Conservation (phyloP, 2,797 vertebrate genomes). For the Anomalospiza imberbis region DNA sequence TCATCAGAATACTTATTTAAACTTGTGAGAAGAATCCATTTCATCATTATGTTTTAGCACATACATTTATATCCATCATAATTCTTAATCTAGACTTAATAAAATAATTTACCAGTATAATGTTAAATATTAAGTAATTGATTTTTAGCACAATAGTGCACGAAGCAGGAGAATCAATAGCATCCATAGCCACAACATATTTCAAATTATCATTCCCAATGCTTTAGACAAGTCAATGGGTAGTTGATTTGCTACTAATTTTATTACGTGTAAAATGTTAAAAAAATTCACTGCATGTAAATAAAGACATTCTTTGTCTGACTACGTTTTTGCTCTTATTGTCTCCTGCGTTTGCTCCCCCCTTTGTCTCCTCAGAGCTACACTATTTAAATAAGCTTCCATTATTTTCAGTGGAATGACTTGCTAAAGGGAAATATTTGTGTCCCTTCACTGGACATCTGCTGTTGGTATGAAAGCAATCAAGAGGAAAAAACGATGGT, state of each 20-base stretch:
- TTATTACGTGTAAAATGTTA: slow-evolving; percentile 44
- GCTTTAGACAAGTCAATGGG: slow-evolving; percentile 49
- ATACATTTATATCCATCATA: slow-evolving; percentile 49
- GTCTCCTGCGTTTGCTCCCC: neutral
- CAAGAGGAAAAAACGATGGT: slow-evolving; percentile 60
- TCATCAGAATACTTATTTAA: slow-evolving; percentile 45
- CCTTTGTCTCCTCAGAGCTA: slow-evolving; percentile 33
- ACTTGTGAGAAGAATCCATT: slow-evolving; percentile 49
- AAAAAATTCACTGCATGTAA: slow-evolving; percentile 33
- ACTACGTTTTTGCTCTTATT: slow-evolving; percentile 58
- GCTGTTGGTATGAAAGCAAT: slow-evolving; percentile 65
- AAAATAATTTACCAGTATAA: slow-evolving; percentile 70
- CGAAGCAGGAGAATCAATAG: slow-evolving; percentile 56
- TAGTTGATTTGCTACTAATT: slow-evolving; percentile 60
- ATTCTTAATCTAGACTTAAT: slow-evolving; percentile 71
- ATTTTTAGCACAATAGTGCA: slow-evolving; percentile 59
- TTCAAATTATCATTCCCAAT: slow-evolving; percentile 51
- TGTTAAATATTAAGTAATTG: slow-evolving; percentile 71
- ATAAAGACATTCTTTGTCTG: slow-evolving; percentile 35
- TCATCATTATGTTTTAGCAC: slow-evolving; percentile 39
- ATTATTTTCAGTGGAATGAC: slow-evolving; percentile 72
- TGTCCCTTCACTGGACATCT: slow-evolving; percentile 69
- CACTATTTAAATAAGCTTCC: slow-evolving; percentile 63
- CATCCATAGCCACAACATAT: slow-evolving; percentile 57
- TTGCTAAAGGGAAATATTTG: slow-evolving; percentile 71